Percentiles rank a stretch among this genome's conserved stretches.
These are phyloP conservation scores for Calameuta filiformis DNA, from an alignment of 2,888 invertebrate genomes.

Conservation along the genomic window DNA sequence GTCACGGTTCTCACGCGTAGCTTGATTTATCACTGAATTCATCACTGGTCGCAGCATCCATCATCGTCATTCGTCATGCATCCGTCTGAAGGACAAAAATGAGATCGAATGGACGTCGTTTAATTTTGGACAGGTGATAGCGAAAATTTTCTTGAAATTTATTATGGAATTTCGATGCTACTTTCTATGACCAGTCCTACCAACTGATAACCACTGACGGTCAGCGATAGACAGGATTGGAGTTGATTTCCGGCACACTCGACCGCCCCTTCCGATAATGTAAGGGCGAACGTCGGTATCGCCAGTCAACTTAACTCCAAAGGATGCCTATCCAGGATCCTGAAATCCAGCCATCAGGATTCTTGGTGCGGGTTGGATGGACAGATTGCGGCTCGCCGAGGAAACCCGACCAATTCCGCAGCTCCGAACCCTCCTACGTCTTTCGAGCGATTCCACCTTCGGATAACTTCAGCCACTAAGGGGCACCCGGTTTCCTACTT, in stretches of 20 bases:
- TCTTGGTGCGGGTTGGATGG: slow-evolving; percentile 52
- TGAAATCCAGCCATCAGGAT: slow-evolving; percentile 34
- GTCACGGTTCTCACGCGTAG: slow-evolving; percentile 23
- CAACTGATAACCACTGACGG: slow-evolving; percentile 47
- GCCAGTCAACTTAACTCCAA: slow-evolving; percentile 54
- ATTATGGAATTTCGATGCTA: background rate
- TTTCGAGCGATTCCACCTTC: background rate
- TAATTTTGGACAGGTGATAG: background rate
- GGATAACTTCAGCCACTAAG: background rate
- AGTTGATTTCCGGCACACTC: slow-evolving; percentile 56
- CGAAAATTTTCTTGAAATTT: background rate
- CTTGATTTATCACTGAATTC: background rate
- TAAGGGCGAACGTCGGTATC: slow-evolving; percentile 43
- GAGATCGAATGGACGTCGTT: background rate
- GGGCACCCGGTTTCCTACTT: background rate
- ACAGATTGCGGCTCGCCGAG: slow-evolving; percentile 62
- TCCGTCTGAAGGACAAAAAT: background rate
- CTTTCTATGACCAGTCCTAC: background rate
- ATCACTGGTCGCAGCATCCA: background rate
- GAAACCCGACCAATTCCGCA: slow-evolving; percentile 37
- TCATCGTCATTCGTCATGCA: background rate
- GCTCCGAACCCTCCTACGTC: background rate
- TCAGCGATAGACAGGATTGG: slow-evolving; percentile 55
- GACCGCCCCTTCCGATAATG: slow-evolving; percentile 49
- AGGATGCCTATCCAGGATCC: slow-evolving; percentile 40